Conservation (phyloP, 2,888 invertebrate genomes). For the Falcaria lacertinaria region DNA sequence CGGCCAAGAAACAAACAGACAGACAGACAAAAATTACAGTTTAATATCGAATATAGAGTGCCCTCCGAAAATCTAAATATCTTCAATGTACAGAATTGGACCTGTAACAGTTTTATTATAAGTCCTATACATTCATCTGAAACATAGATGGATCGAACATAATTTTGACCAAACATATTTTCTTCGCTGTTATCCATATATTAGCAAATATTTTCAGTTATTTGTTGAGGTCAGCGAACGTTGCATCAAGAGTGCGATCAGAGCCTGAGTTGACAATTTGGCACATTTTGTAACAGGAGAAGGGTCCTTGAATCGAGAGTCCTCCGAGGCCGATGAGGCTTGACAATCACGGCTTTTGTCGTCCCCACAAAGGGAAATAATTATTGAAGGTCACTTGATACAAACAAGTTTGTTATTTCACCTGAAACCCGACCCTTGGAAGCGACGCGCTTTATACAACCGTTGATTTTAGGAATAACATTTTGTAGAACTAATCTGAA, state of each 20-base stretch:
- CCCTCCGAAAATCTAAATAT: no score
- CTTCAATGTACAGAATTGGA: no score
- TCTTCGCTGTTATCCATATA: not conserved
- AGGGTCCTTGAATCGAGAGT: constrained; percentile 42
- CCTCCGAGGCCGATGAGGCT: constrained; percentile 45
- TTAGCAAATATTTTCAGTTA: constrained; percentile 3
- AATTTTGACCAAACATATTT: constrained; percentile 18
- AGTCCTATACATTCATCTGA: no score
- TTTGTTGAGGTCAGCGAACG: constrained; percentile 22
- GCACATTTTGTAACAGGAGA: constrained; percentile 56
- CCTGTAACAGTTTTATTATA: no score
- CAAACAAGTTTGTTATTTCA: constrained; percentile 38
- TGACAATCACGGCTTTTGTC: constrained; percentile 54
- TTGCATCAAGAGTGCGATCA: constrained; percentile 53
- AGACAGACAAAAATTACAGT: no score
- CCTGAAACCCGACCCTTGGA: constrained; percentile 6
- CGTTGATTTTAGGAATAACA: constrained; percentile 3
- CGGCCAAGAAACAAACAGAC: no score
- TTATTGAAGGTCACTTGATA: constrained; percentile 42
- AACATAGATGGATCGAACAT: no score
- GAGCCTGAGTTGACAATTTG: constrained; percentile 61
- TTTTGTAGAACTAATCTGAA: no score
- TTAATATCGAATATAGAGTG: no score
- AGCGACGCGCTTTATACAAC: constrained; percentile 1
- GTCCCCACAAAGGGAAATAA: constrained; percentile 48